Evolutionary conservation across 2,888 invertebrate genomes (phyloP).

Genomic region (Oconnorella tubifera): DNA sequence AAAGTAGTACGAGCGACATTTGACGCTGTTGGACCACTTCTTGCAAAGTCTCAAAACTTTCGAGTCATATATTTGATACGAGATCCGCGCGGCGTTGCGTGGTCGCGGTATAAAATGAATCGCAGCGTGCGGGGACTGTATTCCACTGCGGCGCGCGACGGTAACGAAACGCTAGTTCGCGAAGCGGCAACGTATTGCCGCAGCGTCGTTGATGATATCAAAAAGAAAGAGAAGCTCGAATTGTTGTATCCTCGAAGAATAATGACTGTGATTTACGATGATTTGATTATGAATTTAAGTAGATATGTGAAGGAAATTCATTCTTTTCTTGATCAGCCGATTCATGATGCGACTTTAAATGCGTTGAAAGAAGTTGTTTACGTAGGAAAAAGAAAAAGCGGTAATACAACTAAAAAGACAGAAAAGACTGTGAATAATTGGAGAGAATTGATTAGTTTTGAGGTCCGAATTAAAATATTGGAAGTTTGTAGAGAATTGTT

Average conservation of each 20-base stretch:
- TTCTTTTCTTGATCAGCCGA: background rate
- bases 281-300: constrained; percentile 4
- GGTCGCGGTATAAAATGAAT: constrained; percentile 17
- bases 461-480: background rate
- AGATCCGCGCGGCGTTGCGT: constrained; percentile 22
- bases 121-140: constrained; percentile 15
- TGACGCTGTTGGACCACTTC: background rate
- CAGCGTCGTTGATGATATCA: constrained; percentile 12
- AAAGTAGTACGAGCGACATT: background rate
- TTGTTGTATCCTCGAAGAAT: constrained; percentile 18
- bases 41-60: background rate
- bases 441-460: background rate
- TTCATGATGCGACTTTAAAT: background rate
- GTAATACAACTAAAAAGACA: background rate
- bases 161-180: constrained; percentile 1
- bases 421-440: background rate
- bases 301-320: background rate
- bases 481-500: constrained; percentile 2
- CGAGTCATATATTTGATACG: constrained; percentile 25
- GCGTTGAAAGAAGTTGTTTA: background rate
- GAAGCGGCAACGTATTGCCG: constrained; percentile 23
- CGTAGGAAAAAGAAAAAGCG: background rate
- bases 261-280: constrained; percentile 19
- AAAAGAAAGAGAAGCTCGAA: constrained; percentile 3
- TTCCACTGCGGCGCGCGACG: background rate